Evolutionary conservation across 2,888 invertebrate genomes (phyloP).

Genomic region (Drosophila robusta): DNA sequence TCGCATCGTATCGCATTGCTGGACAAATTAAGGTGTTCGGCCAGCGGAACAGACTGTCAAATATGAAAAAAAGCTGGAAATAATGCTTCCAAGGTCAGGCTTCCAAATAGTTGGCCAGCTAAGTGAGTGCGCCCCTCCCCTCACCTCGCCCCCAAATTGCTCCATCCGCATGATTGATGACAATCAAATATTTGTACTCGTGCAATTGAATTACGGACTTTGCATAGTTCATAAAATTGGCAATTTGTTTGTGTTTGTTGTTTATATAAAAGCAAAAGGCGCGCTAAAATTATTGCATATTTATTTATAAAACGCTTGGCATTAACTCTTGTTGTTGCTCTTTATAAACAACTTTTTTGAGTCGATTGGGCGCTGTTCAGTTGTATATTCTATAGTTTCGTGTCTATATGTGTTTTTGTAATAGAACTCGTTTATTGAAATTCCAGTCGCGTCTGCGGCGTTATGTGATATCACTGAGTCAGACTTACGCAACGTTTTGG

Average conservation of each 20-base stretch:
- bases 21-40: conserved; percentile 39
- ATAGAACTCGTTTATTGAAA: conserved; percentile 66
- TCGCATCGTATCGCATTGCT: conserved; percentile 9
- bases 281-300: conserved; percentile 50
- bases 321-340: conserved; percentile 21
- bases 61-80: conserved; percentile 16
- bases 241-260: conserved; percentile 11
- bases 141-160: neutral
- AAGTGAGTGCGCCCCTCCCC: conserved; percentile 8
- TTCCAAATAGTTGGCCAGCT: conserved; percentile 15
- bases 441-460: conserved; percentile 52
- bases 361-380: conserved; percentile 5
- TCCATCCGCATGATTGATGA: conserved; percentile 54
- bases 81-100: conserved; percentile 22
- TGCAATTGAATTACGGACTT: conserved; percentile 40
- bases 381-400: conserved; percentile 15
- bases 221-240: conserved; percentile 13
- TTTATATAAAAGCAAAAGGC: conserved; percentile 28
- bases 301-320: conserved; percentile 58
- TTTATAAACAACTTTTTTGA: conserved; percentile 37
- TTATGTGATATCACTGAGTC: conserved; percentile 59
- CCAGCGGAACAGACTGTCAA: conserved; percentile 44
- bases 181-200: conserved; percentile 50
- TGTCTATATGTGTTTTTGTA: conserved; percentile 42
- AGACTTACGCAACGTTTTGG: conserved; percentile 52